Evolutionary conservation across 1,140 invertebrate genomes (phyloP), one percentile per base, ranked within the genome.

Genomic region (Drosophila carrolli): DNA sequence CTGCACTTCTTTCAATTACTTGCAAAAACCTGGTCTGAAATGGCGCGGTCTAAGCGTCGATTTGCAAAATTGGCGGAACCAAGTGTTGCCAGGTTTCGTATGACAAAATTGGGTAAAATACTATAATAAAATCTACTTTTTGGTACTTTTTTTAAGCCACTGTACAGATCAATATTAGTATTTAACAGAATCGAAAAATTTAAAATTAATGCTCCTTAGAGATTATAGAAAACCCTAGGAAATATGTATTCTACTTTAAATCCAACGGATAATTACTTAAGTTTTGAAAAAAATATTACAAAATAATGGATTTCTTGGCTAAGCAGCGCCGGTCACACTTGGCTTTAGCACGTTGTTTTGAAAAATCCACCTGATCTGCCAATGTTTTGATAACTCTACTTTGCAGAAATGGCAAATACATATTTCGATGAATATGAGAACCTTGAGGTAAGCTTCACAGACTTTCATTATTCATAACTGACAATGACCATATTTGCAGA

Each of bases 401-500:
- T 9, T 9, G 7, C 10, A 41, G 10, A 38, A 19, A 90, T 55
- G 65, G 47, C 73, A 13, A 84, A 67, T 14, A 70, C 59, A 1
- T 91, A 91, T 66, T 91, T 91, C 59, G 74, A 71, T 7, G 82
- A 88, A 58, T 91, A 91, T 65, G 85, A 91, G 56, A 81, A 91
- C 54, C 70, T 91, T 51, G 89, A 90, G 82, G 85, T 73, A 41
- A 23, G 11, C 8, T 19, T n/a, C 44, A 11, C 7, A 11, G 5
- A 38, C 8, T n/a, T 2, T n/a, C 4, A 27, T 1, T 5, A n/a
- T 2, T 8, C 29, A 2, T 32, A 19, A 13, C 29, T 19, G 0
- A 37, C 35, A 40, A 6, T 11, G 32, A 29, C 1, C 7, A 0
- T 3, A 9, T n/a, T 81, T 89, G 61, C 61, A 97, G 96, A 93